phyloP scores from a whole-genome alignment of 2,113 vertebrate genomes.

The Poeciliopsis retropinna region DNA sequence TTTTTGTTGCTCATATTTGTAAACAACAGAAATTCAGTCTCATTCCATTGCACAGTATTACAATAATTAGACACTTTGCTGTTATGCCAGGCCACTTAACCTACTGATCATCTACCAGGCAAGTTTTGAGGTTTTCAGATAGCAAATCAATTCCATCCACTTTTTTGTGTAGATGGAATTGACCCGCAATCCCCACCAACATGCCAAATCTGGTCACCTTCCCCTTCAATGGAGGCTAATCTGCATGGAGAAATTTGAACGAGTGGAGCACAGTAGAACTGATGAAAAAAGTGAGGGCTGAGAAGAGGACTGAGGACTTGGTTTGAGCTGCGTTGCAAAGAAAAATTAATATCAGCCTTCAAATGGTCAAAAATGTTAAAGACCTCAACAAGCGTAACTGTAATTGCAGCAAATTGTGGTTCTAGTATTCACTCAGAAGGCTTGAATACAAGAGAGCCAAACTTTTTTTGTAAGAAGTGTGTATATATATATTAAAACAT shows the following conservation, averaged over 20 bases:
- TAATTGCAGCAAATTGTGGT: background rate
- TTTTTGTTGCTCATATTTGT: background rate
- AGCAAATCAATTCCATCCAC: background rate
- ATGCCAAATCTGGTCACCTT: conserved; percentile 60
- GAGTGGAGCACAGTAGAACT: too few species aligned
- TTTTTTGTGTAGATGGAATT: background rate
- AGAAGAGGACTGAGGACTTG: too few species aligned
- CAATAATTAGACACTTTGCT: too few species aligned
- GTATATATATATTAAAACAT: too few species aligned
- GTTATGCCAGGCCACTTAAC: background rate
- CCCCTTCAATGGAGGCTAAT: conserved; percentile 40
- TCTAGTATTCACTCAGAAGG: background rate
- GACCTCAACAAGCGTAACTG: background rate
- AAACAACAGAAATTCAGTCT: background rate
- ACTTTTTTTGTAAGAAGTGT: too few species aligned
- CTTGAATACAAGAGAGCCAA: background rate
- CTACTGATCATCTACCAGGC: background rate
- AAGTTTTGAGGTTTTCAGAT: background rate
- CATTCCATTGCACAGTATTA: background rate
- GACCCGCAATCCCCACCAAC: too few species aligned
- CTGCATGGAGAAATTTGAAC: too few species aligned
- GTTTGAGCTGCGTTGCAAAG: background rate
- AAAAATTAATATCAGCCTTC: background rate
- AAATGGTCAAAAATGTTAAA: background rate
- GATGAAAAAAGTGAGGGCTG: too few species aligned